phyloP scores from a whole-genome alignment of 2,113 vertebrate species.

The Dromiciops gliroides region DNA sequence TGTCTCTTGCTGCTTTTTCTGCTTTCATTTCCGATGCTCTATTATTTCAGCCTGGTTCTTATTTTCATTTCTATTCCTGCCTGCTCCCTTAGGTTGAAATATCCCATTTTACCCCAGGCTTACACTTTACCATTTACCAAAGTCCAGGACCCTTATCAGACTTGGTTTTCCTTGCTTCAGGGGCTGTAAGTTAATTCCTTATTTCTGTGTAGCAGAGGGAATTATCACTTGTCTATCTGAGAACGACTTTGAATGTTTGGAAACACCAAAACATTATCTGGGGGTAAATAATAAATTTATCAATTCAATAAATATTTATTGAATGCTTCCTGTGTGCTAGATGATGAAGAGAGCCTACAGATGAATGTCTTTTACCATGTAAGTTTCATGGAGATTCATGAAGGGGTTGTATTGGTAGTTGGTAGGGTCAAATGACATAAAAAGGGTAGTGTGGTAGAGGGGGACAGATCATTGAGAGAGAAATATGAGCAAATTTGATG shows the following conservation, averaged over 20 bases:
- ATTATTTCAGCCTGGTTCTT: not conserved
- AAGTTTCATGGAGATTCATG: not conserved
- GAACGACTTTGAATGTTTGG: not conserved
- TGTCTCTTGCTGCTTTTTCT: not conserved
- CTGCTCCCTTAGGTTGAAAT: not conserved
- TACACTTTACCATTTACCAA: not conserved
- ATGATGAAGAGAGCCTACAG: not conserved
- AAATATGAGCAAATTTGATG: not conserved
- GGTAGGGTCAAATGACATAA: not conserved
- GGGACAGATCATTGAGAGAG: not conserved
- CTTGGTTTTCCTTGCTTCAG: not conserved
- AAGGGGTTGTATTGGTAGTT: not conserved
- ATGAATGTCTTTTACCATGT: not conserved
- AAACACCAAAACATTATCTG: not conserved
- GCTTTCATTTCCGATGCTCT: not conserved
- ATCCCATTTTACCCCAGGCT: not conserved
- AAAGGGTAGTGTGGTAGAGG: not conserved
- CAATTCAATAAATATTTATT: not conserved
- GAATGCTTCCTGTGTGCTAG: not conserved
- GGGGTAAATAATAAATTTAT: not conserved
- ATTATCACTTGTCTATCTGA: not conserved
- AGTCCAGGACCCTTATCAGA: not conserved
- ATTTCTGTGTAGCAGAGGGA: not conserved
- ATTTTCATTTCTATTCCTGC: not conserved
- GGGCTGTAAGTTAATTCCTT: not conserved